A percentile compares a stretch with the other conserved stretches of the same genome.
Conservation (phyloP, 2,888 invertebrate genomes). For the Thysanoteuthis rhombus region DNA sequence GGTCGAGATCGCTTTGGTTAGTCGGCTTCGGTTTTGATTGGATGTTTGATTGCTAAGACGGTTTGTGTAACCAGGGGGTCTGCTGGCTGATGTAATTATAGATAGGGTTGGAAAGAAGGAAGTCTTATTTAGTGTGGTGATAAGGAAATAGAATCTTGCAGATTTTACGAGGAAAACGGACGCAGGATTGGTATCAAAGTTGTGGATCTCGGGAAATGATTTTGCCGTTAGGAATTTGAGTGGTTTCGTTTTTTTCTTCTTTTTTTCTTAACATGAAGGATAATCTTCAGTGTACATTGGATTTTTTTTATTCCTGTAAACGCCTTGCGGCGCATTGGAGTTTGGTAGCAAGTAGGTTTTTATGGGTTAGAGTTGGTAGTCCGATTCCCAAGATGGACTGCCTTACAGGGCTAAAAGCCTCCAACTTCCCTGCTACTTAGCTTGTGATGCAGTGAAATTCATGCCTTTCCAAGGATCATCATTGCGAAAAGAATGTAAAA, state of each 20-base stretch:
- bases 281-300: background rate
- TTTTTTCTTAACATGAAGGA: background rate
- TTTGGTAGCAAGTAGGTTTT: too few species aligned
- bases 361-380: too few species aligned
- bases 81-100: slow-evolving; percentile 12
- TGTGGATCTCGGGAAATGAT: background rate
- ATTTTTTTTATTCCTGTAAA: too few species aligned
- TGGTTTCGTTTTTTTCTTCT: background rate
- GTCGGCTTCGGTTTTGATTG: background rate
- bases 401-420: too few species aligned
- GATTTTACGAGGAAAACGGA: background rate
- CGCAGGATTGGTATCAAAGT: background rate
- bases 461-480: too few species aligned
- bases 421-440: too few species aligned
- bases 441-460: too few species aligned
- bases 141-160: background rate
- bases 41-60: background rate
- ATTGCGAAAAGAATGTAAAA: too few species aligned
- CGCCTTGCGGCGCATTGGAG: too few species aligned
- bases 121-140: background rate
- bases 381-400: too few species aligned
- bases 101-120: background rate
- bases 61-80: background rate
- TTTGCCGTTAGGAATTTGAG: background rate
- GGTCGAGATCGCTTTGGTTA: background rate